Evolutionary conservation across 2,888 invertebrate genomes (phyloP), one percentile per base, ranked within the genome.

Genomic region (Macropis europaea): DNA sequence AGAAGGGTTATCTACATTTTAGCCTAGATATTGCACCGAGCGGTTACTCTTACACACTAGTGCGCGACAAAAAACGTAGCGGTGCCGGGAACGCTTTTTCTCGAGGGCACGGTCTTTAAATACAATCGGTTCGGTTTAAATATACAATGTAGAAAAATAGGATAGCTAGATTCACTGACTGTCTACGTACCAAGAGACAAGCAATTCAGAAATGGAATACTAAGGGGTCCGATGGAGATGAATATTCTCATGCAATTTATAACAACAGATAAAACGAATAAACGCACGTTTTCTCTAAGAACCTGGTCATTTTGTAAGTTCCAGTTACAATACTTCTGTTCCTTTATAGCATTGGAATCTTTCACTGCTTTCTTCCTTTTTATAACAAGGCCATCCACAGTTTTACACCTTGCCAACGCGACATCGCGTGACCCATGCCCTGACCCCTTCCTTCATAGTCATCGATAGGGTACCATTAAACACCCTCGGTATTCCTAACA

Each of bases 61-160:
- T 72, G 66, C 61, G 47, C 52, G 57, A 56, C 22, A 53, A 64
- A 57, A 61, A 72, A 57, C 38, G 26, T 32, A 60, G 43, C 47
- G 36, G 40, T 66, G 28, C 40, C 52, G 26, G 7, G 36, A 54
- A 43, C 13, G 9, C 28, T 22, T 52, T 40, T 30, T 40, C 28
- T 56, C 50, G 47, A 9, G 38, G 36, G 42, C 38, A 56, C 45
- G 62, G 38, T 54, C 15, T 19, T 59, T 7, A 26, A 59, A 50
- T 64, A 64, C 61, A n/a, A 71, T 43, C 38, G 43, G 74, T 52
- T 7, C 56, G 52, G n/a, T n/a, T n/a, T n/a, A 59, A 70, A 71
- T 79, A 84, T 85, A 86, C 81, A 85, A 86, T 84, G 86, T 88
- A 88, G 86, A 88, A 88, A 88, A 87, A 87, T 87, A 86, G 82